Conservation (phyloP, 2,797 vertebrate species). For the Phrynocephalus guinanensis region DNA sequence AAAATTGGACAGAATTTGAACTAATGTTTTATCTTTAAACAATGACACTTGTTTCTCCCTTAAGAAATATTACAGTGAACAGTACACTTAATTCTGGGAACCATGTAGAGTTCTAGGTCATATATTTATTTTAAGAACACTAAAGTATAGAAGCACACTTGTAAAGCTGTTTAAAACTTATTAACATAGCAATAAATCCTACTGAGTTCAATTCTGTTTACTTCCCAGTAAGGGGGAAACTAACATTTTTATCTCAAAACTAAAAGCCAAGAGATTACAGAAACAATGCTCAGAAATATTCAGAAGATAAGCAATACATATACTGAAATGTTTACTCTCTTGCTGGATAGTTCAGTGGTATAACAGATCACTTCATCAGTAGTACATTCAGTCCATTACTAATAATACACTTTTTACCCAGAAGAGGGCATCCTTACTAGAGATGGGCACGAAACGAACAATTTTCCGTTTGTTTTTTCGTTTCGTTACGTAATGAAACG, state of each 20-base stretch:
- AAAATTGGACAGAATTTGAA: conserved; percentile 63
- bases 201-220: neutral
- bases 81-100: conserved; percentile 72
- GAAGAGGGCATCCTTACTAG: conserved; percentile 39
- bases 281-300: neutral
- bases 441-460: too few relatives aligned
- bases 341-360: too few relatives aligned
- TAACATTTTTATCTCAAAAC: neutral
- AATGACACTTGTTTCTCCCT: conserved; percentile 50
- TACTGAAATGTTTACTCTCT: neutral
- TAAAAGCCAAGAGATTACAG: neutral
- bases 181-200: conserved; percentile 6
- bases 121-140: conserved; percentile 76
- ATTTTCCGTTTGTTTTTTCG: too few relatives aligned
- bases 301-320: neutral
- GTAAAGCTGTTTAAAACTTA: neutral
- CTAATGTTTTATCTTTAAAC: conserved; percentile 74
- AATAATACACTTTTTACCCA: neutral
- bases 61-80: conserved; percentile 55
- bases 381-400: fast-evolving
- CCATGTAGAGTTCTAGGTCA: conserved; percentile 77
- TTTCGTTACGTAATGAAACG: too few relatives aligned
- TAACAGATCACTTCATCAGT: neutral
- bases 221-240: neutral
- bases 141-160: conserved; percentile 11